Percentiles rank a stretch among this genome's conserved stretches.
Conservation (phyloP, 1,140 invertebrate genomes). For the Helicoverpa zea region DNA sequence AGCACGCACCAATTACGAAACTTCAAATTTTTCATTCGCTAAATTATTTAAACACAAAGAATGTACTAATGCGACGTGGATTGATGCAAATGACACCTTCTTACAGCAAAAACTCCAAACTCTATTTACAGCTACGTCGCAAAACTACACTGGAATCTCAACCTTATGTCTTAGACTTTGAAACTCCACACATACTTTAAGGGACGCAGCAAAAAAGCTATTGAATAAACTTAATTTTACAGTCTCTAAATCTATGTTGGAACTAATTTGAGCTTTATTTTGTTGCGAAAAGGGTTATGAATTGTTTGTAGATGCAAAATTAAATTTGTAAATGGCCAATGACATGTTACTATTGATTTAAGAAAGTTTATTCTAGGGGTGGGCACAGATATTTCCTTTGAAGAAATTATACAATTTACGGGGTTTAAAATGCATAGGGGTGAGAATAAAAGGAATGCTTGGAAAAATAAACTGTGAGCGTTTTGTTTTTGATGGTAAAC, state of each 20-base stretch:
- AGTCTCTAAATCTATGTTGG: background rate
- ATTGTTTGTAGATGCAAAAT: background rate
- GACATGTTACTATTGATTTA: constrained; percentile 68
- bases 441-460: constrained; percentile 42
- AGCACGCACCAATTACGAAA: constrained; percentile 54
- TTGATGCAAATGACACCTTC: constrained; percentile 83
- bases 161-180: constrained; percentile 28
- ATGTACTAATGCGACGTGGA: constrained; percentile 79
- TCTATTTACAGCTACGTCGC: constrained; percentile 17
- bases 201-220: background rate
- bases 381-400: constrained; percentile 31
- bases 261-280: background rate
- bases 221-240: constrained; percentile 1
- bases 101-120: constrained; percentile 58
- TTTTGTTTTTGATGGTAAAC: constrained; percentile 41
- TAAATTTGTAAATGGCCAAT: constrained; percentile 44
- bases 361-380: constrained; percentile 47
- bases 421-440: constrained; percentile 37
- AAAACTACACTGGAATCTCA: constrained; percentile 45
- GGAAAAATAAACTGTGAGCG: constrained; percentile 40
- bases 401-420: constrained; percentile 44
- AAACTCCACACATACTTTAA: background rate
- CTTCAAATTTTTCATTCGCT: constrained; percentile 52
- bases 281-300: background rate
- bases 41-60: constrained; percentile 69